A percentile compares a stretch with the other conserved stretches of the same genome.
Evolutionary conservation across 2,797 vertebrate species (phyloP).

Genomic region (Monodelphis domestica): DNA sequence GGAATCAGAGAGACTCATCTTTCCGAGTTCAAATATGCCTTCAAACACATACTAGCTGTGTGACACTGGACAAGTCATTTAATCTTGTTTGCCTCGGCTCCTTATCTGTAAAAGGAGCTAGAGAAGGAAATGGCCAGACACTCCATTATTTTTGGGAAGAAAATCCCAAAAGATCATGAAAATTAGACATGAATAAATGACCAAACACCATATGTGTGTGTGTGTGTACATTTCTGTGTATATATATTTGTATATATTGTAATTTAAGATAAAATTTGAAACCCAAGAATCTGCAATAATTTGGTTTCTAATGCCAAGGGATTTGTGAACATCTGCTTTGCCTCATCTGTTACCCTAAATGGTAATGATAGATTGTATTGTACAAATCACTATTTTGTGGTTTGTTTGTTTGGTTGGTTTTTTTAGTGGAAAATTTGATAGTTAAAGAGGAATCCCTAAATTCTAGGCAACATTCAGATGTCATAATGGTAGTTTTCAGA

Average conservation of each 20-base stretch:
- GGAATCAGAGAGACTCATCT: too few species aligned
- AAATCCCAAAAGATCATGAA: too few species aligned
- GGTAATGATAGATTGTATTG: constrained; percentile 55
- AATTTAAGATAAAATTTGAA: not conserved
- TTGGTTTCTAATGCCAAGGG: not conserved
- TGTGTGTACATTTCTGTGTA: not conserved
- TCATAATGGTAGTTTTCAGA: constrained; percentile 57
- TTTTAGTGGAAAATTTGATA: constrained; percentile 28
- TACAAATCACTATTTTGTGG: constrained; percentile 61
- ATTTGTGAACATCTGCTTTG: not conserved
- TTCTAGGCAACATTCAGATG: constrained; percentile 56
- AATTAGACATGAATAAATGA: too few species aligned
- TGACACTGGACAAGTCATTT: too few species aligned
- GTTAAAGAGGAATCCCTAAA: constrained; percentile 24
- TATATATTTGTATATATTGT: not conserved
- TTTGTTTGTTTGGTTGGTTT: constrained; percentile 63
- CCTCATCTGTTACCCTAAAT: not conserved
- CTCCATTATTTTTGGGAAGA: too few species aligned
- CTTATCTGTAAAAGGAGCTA: too few species aligned
- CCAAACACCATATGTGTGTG: too few species aligned
- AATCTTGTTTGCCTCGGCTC: too few species aligned
- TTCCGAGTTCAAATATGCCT: too few species aligned
- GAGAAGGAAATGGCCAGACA: too few species aligned
- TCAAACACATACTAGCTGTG: too few species aligned
- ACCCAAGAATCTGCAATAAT: not conserved